Conservation (phyloP, 2,888 invertebrate genomes). For the Mycogona germanica region DNA sequence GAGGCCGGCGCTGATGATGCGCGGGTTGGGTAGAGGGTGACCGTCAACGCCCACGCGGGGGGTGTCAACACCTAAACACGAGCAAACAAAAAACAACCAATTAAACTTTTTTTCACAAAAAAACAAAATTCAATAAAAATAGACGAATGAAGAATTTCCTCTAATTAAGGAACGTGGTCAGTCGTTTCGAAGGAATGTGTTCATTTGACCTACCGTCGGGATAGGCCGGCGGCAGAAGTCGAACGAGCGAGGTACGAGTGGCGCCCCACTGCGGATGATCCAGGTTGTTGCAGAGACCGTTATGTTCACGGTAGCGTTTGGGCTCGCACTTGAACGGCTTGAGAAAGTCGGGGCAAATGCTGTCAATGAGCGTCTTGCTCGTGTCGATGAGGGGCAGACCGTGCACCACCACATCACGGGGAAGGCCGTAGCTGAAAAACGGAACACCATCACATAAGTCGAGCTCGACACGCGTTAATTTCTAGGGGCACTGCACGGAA, state of each 20-base stretch:
- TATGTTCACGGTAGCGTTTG: constrained; percentile 72
- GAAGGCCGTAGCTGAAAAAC: constrained; percentile 59
- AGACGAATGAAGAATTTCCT: too few species aligned
- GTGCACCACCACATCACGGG: constrained; percentile 75
- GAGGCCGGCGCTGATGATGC: constrained; percentile 24
- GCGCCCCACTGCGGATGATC: constrained; percentile 84
- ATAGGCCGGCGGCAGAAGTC: constrained; percentile 29
- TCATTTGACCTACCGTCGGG: constrained; percentile 29
- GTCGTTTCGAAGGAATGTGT: too few species aligned
- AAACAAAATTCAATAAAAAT: neutral
- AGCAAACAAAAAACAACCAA: neutral
- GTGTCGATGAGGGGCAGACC: constrained; percentile 77
- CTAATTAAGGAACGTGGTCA: too few species aligned
- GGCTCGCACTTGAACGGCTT: constrained; percentile 77
- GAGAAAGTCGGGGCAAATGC: constrained; percentile 75
- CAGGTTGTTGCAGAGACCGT: constrained; percentile 80
- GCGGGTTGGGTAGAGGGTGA: constrained; percentile 25
- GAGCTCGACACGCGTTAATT: too few species aligned
- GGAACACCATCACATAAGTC: too few species aligned
- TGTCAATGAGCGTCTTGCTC: constrained; percentile 69
- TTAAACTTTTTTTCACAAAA: neutral
- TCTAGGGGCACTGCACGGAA: too few species aligned
- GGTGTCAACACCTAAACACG: constrained; percentile 32
- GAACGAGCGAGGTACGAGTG: constrained; percentile 45
- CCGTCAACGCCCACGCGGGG: constrained; percentile 52